Evolutionary conservation across 1,140 invertebrate genomes (phyloP), one percentile per base, ranked within the genome.

Genomic region (Spodoptera litura): DNA sequence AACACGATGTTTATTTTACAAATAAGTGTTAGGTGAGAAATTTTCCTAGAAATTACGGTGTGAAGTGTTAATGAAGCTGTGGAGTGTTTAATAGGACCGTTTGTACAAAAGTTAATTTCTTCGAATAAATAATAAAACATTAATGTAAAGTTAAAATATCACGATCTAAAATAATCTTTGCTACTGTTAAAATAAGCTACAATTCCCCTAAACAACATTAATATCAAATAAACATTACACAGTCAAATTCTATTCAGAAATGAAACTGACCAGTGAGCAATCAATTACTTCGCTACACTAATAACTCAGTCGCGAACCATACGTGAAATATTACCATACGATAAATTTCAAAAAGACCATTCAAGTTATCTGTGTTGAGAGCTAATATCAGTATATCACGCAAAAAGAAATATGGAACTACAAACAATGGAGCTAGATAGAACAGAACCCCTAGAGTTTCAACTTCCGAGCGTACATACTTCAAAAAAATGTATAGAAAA

Each of bases 341-440:
- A 74, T 74, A 74, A 74, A 74, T 74, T 70, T 74, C 72, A 62
- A 74, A 74, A 58, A 74, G 58, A 15, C 53, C 11, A 74, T 74
- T 74, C 38, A 74, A 74, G 55, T 74, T 74, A 74, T 74, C 58
- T 62, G 51, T 12, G 62, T 74, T 74, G 72, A 74, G 72, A 61
- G 72, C 38, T 74, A 74, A 74, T 74, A 74, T 74, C 72, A 74
- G 58, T 74, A 74, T 61, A 74, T 74, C 58, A 74, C 72, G 72
- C 2, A 52, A 74, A 74, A 74, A 74, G 72, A 62, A 74, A 62
- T 74, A 74, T 74, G 56, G 72, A 38, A 49, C 27, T 53, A 55
- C 72, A 61, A 52, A 74, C 72, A 74, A 61, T 58, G 49, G 25
- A 53, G 25, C 66, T 70, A 70, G 51, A 70, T 70, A 70, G 62